phyloP scores from a whole-genome alignment of 2,113 vertebrate genomes.

The Pleuronectes platessa region DNA sequence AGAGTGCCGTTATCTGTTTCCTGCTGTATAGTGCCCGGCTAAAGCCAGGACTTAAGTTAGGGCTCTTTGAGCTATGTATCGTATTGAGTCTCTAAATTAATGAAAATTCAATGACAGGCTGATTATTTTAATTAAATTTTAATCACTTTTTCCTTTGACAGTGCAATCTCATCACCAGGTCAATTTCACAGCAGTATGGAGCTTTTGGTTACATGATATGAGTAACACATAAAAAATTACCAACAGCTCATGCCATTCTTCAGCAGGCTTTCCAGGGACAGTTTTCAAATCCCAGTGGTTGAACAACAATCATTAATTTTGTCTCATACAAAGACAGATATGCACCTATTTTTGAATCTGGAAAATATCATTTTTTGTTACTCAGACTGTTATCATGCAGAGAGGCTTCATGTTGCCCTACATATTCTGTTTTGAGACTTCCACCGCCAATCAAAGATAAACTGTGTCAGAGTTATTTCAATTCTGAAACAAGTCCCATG shows the following conservation, averaged over 20 bases:
- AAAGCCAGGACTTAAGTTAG: neutral
- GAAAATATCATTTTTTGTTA: too few relatives aligned
- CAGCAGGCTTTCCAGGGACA: too few relatives aligned
- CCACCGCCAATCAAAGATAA: too few relatives aligned
- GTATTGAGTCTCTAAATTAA: neutral
- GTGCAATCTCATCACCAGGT: neutral
- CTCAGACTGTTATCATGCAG: too few relatives aligned
- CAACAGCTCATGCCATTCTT: too few relatives aligned
- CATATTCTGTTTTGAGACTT: too few relatives aligned
- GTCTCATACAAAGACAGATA: neutral
- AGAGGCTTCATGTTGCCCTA: too few relatives aligned
- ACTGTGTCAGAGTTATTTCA: too few relatives aligned
- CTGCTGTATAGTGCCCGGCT: constrained; percentile 9
- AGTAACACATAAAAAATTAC: too few relatives aligned
- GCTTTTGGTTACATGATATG: neutral
- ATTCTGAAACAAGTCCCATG: too few relatives aligned
- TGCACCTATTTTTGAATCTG: neutral
- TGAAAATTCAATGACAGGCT: neutral
- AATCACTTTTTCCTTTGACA: neutral
- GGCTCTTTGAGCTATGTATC: neutral
- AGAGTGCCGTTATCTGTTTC: constrained; percentile 29
- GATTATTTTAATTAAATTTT: neutral
- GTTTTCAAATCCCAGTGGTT: neutral
- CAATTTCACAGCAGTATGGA: neutral
- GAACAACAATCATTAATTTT: neutral